Evolutionary conservation across 1,140 invertebrate species (phyloP).

Genomic region (Sinella curviseta): DNA sequence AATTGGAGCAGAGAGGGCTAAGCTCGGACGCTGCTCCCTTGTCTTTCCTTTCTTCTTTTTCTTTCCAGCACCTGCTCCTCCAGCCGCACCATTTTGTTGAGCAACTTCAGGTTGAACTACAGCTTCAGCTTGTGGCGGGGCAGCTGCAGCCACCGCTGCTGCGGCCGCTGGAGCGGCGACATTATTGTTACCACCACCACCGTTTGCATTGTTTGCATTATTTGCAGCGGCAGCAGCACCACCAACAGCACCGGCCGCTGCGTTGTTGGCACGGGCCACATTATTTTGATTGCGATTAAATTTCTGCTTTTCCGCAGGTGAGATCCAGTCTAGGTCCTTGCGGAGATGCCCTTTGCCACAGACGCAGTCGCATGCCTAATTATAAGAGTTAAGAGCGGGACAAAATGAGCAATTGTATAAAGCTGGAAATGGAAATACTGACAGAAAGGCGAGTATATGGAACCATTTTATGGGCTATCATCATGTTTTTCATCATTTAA

Average conservation of each 20-base stretch:
- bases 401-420: no score
- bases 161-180: background rate
- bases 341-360: conserved; percentile 86
- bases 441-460: no score
- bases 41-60: conserved; percentile 58
- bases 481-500: no score
- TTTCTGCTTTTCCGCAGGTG: conserved; percentile 40
- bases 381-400: no score
- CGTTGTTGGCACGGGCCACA: background rate
- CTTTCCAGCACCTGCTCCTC: conserved; percentile 41
- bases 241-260: background rate
- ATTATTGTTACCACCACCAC: background rate
- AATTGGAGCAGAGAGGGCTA: conserved; percentile 49
- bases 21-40: conserved; percentile 51
- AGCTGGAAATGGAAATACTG: no score
- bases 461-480: no score
- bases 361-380: conserved; percentile 69
- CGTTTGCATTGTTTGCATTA: background rate
- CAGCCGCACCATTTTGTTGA: background rate
- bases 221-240: background rate
- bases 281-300: background rate
- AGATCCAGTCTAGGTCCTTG: conserved; percentile 88
- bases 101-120: conserved; percentile 19
- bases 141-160: conserved; percentile 22
- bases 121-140: conserved; percentile 24